phyloP scores from a whole-genome alignment of 2,888 invertebrate genomes.

The Zele albiditarsus region DNA sequence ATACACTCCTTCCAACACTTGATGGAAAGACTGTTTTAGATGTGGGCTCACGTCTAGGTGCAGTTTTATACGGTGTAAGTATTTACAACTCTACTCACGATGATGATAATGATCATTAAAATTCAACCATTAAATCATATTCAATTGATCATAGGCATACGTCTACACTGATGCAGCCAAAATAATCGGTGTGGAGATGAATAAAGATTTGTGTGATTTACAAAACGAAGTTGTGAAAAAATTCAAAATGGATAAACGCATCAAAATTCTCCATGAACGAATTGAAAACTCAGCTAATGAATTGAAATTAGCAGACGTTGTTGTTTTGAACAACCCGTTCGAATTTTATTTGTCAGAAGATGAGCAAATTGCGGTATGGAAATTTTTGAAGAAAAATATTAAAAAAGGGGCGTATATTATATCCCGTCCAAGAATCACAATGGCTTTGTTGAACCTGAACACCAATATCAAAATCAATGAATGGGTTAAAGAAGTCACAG shows the following conservation, averaged over 20 bases:
- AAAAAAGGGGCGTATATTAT: conserved; percentile 77
- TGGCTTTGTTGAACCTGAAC: conserved; percentile 74
- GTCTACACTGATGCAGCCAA: conserved; percentile 76
- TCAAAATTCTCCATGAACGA: conserved; percentile 77
- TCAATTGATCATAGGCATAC: conserved; percentile 75
- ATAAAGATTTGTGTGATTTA: conserved; percentile 78
- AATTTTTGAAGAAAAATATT: conserved; percentile 75
- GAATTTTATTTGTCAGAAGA: conserved; percentile 79
- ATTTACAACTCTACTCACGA: conserved; percentile 17
- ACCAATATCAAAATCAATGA: conserved; percentile 74
- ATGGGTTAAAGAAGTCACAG: conserved; percentile 73
- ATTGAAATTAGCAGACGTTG: conserved; percentile 76
- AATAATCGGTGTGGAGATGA: conserved; percentile 82
- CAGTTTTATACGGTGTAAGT: conserved; percentile 81
- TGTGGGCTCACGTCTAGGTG: conserved; percentile 82
- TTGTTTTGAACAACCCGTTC: conserved; percentile 81
- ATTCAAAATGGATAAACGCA: conserved; percentile 75
- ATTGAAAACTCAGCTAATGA: conserved; percentile 76
- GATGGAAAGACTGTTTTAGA: conserved; percentile 78
- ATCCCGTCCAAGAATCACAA: conserved; percentile 76
- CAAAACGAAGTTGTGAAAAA: conserved; percentile 77
- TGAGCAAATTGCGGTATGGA: conserved; percentile 78
- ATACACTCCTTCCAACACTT: conserved; percentile 77
- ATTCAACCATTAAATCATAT: background rate
- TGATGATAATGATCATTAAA: background rate